Base-by-base conservation (phyloP, 2,113 vertebrate species). In the Amphilophus citrinellus region DNA sequence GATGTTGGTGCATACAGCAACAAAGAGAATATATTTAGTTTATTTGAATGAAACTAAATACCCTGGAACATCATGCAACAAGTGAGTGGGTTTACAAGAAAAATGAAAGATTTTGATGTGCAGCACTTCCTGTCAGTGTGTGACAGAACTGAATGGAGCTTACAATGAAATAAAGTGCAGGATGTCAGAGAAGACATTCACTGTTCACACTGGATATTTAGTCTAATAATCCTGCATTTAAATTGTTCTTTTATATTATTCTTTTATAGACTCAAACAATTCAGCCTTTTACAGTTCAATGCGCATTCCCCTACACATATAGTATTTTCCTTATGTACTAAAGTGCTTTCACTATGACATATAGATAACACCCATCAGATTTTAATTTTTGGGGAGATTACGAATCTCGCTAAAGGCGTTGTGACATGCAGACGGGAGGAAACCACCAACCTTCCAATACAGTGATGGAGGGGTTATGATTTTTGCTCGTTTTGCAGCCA, bases 301-400 rank as follows among this genome's bases (percentile, higher is more conserved):
- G 24, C 44, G 6, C 39, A 66, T 14, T 68, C 39, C 0, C 14
- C 2, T n/a, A 66, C 63, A 66, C 0, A 0, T 2, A 68, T 18
- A 47, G 14, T 27, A 47, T 27, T 0, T 68, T 27, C 0, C 10
- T 68, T 47, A 27, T 7, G 39, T 47, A 2, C 65, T 47, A 47
- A 5, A 39, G 39, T 18, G 65, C 42, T 68, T 47, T 68, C 0
- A 5, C 14, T 6, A 68, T 68, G 14, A 47, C 63, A 47, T 47
- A 68, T 17, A 68, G 22, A 47, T 47, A 9, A 47, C 22, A 68
- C 22, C 1, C 39, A 17, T 68, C 22, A 47, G 1, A 5, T 27
- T 68, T 68, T 47, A 47, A 47, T 68, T 47, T 47, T 68, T 27
- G 10, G 44, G 3, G 10, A 1, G 0, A 47, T 18, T 68, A 27